A percentile compares a stretch with the other conserved stretches of the same genome.
phyloP scores from a whole-genome alignment of 2,888 invertebrate species.

The Ennomos erosarius region DNA sequence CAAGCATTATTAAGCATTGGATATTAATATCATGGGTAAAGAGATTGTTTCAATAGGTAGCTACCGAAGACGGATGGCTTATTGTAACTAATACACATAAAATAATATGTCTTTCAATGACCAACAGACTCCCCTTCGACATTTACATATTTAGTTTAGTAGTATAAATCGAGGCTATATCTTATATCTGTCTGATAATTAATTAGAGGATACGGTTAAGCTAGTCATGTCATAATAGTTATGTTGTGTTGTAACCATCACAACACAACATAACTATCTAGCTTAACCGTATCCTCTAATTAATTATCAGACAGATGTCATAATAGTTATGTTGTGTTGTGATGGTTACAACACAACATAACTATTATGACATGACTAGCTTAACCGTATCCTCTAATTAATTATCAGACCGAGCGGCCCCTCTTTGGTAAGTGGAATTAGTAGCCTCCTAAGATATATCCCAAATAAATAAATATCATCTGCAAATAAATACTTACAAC shows the following conservation, averaged over 20 bases:
- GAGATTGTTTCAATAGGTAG: neutral
- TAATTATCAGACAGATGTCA: too few species aligned
- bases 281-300: too few species aligned
- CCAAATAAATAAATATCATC: too few species aligned
- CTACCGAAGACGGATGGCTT: conserved; percentile 54
- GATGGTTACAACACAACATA: too few species aligned
- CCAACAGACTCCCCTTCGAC: conserved; percentile 2
- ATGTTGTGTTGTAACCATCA: too few species aligned
- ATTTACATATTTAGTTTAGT: neutral
- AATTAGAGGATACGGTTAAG: conserved; percentile 12
- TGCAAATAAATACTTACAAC: too few species aligned
- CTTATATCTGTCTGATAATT: neutral
- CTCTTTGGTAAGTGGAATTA: neutral
- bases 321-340: too few species aligned
- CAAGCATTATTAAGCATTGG: too few species aligned
- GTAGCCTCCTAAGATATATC: neutral
- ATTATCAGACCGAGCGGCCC: neutral
- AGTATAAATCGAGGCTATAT: neutral
- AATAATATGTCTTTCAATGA: neutral
- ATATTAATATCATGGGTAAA: too few species aligned
- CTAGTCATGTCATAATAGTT: conserved; percentile 6
- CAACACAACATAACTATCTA: too few species aligned
- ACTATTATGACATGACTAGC: neutral
- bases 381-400: conserved; percentile 12
- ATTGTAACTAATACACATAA: neutral